phyloP scores from a whole-genome alignment of 2,888 invertebrate genomes.

The Alsophila aescularia region DNA sequence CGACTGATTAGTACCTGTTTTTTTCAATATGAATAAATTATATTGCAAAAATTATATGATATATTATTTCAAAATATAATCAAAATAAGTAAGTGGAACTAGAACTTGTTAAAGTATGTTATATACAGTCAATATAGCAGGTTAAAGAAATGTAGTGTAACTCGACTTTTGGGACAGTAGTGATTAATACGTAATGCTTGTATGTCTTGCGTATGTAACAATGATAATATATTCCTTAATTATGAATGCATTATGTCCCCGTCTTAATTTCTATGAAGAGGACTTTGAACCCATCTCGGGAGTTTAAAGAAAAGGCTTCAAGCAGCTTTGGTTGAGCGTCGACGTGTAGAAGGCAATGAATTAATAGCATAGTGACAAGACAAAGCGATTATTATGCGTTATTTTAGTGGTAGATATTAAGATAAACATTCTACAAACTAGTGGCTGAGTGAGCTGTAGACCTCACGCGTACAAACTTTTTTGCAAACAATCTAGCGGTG shows the following conservation, averaged over 20 bases:
- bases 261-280: conserved; percentile 18
- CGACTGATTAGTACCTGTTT: neutral
- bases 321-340: neutral
- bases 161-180: conserved; percentile 16
- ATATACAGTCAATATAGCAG: neutral
- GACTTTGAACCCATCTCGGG: conserved; percentile 21
- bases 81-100: no score
- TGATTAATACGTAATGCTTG: conserved; percentile 10
- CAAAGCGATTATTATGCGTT: no score
- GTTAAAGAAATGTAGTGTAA: neutral
- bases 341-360: neutral
- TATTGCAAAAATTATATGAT: neutral
- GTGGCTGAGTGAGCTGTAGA: no score
- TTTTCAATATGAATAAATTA: neutral
- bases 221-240: conserved; percentile 30
- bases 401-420: no score
- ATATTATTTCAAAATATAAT: no score
- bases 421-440: no score
- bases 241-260: conserved; percentile 22
- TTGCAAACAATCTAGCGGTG: no score
- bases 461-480: no score
- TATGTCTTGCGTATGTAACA: conserved; percentile 19
- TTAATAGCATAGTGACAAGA: no score
- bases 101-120: neutral
- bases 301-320: neutral